Base-by-base conservation (phyloP, 2,113 vertebrate genomes). In the Strigops habroptila region DNA sequence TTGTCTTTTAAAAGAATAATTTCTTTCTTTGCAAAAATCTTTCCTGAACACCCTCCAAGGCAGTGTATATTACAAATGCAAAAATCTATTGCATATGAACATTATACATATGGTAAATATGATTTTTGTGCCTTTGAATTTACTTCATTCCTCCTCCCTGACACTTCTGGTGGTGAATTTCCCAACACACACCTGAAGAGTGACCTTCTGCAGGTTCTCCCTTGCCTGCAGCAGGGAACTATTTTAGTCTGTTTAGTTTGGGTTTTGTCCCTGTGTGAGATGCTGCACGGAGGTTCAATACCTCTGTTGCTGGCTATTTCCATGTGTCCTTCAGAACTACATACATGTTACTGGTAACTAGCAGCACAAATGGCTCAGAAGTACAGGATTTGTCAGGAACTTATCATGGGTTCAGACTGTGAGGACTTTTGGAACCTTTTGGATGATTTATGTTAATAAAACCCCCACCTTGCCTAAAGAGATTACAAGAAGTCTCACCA, bases 301-400 rank as follows among this genome's bases (percentile, higher is more conserved):
- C 39, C 27, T 74, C 30, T n/a, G 57, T 68, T 69, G 11, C 71
- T 69, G 68, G 16, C 37, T 53, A 1, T 12, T 15, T 71, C 44
- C 17, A 0, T 25, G 28, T 43, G 44, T 44, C 41, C 44, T 15
- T 74, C 59, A 70, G 49, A 80, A 43, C 13, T 46, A 28, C 43
- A 13, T 2, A 24, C 3, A 1, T 0, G 0, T 64, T 60, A 7
- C 46, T 51, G 3, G 18, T 49, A n/a, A 62, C 19, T 24, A 37
- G 33, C 7, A 70, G 25, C 22, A 49, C 31, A 59, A 87, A 30
- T 46, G 23, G 3, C 55, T 91, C 43, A 51, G 52, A 86, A 43
- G 28, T n/a, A n/a, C 41, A 48, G 60, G 30, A 48, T 92, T 86
- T 78, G 7, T 35, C 31, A 55, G 73, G 57, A 94, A 43, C 15